Conservation (phyloP, 1,140 invertebrate species). For the Chionoecetes opilio region DNA sequence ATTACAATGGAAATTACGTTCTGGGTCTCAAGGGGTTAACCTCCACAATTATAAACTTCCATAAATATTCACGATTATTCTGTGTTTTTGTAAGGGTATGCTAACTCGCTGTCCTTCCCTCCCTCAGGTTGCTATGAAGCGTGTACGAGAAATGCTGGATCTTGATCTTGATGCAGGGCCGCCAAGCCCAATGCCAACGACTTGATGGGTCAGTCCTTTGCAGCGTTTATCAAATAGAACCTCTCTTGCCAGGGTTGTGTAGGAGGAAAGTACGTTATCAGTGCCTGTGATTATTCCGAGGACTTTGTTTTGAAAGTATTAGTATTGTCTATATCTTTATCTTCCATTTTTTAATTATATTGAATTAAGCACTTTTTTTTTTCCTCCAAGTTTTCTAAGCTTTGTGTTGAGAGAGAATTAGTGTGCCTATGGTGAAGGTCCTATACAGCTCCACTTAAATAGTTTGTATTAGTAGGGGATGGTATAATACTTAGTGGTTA, state of each 20-base stretch:
- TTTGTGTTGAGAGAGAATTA: not conserved
- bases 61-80: too few relatives aligned
- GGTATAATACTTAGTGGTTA: not conserved
- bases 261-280: constrained; percentile 40
- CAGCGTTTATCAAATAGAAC: constrained; percentile 97
- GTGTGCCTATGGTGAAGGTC: constrained; percentile 43
- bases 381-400: not conserved
- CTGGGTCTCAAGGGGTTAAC: too few relatives aligned
- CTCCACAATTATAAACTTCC: too few relatives aligned
- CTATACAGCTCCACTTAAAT: not conserved
- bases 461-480: not conserved
- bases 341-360: not conserved
- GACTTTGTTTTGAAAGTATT: constrained; percentile 36
- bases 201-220: constrained; percentile 98
- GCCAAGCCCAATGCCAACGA: constrained; percentile 94
- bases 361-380: not conserved
- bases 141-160: constrained; percentile 97
- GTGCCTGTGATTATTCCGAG: constrained; percentile 73
- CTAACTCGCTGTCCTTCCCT: not conserved
- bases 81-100: not conserved
- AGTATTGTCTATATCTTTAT: constrained; percentile 42
- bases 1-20: too few relatives aligned
- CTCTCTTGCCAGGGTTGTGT: constrained; percentile 17
- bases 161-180: constrained; percentile 96
- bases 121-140: constrained; percentile 85